Evolutionary conservation across 2,113 vertebrate species (phyloP).

Genomic region (Variabilichromis moorii): DNA sequence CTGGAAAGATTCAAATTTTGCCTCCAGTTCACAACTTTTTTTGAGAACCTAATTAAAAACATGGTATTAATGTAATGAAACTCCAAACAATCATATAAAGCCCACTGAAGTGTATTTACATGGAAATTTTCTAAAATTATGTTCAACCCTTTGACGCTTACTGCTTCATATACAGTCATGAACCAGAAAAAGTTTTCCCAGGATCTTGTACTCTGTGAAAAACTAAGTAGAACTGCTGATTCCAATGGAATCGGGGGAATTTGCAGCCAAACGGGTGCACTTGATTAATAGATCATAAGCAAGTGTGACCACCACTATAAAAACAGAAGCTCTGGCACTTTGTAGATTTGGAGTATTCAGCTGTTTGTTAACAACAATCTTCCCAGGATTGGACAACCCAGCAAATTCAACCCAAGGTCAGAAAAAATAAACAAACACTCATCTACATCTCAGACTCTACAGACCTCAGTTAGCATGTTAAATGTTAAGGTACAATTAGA

Average conservation of each 20-base stretch:
- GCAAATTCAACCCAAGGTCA: not conserved
- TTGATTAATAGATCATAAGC: not conserved
- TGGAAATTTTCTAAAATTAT: not conserved
- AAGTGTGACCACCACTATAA: not conserved
- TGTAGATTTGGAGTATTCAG: not conserved
- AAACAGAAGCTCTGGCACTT: not conserved
- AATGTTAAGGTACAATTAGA: not conserved
- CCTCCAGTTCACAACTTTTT: not conserved
- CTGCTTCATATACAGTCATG: not conserved
- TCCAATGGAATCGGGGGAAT: not conserved
- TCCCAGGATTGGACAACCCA: not conserved
- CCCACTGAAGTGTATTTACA: not conserved
- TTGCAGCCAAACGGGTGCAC: not conserved
- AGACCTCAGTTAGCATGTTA: not conserved
- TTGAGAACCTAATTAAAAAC: not conserved
- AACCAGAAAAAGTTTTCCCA: not conserved
- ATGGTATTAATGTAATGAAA: not conserved
- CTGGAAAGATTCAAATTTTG: not conserved
- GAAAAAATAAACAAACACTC: not conserved
- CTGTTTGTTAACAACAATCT: not conserved
- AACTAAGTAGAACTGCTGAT: not conserved
- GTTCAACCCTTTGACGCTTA: not conserved
- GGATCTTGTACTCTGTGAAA: not conserved
- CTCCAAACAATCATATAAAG: not conserved
- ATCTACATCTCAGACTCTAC: not conserved